phyloP scores from a whole-genome alignment of 2,888 invertebrate species.

The Agonopterix arenella region DNA sequence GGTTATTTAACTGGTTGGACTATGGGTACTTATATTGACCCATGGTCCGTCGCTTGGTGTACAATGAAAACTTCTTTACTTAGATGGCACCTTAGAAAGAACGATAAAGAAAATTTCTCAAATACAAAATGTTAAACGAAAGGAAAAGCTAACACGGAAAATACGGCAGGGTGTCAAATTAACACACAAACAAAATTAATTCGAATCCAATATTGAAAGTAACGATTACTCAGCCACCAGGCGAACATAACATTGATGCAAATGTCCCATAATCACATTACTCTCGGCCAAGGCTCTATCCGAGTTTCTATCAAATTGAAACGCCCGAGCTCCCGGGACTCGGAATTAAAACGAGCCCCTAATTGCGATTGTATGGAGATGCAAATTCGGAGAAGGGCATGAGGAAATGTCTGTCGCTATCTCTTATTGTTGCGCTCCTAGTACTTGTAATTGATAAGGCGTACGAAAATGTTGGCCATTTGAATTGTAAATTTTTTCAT shows the following conservation, averaged over 20 bases:
- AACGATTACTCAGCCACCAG: constrained; percentile 45
- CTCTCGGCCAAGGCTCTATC: constrained; percentile 18
- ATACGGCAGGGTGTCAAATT: too few relatives aligned
- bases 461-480: constrained; percentile 37
- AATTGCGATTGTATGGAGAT: constrained; percentile 49
- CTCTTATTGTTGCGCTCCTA: constrained; percentile 49
- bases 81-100: too few relatives aligned
- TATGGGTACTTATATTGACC: too few relatives aligned
- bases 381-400: constrained; percentile 48
- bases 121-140: too few relatives aligned
- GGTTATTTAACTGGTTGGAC: too few relatives aligned
- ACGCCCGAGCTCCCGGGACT: constrained; percentile 36
- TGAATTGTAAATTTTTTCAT: constrained; percentile 64
- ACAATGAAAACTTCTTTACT: too few relatives aligned
- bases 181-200: constrained; percentile 25
- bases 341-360: constrained; percentile 43
- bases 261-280: constrained; percentile 54
- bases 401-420: constrained; percentile 38
- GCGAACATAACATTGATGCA: constrained; percentile 58
- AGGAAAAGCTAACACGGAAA: too few relatives aligned
- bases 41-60: too few relatives aligned
- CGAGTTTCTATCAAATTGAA: constrained; percentile 48
- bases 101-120: too few relatives aligned
- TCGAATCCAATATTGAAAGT: constrained; percentile 50
- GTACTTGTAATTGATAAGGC: constrained; percentile 74